Evolutionary conservation across 2,113 vertebrate genomes (phyloP).

Genomic region (Cochlearius cochlearius): DNA sequence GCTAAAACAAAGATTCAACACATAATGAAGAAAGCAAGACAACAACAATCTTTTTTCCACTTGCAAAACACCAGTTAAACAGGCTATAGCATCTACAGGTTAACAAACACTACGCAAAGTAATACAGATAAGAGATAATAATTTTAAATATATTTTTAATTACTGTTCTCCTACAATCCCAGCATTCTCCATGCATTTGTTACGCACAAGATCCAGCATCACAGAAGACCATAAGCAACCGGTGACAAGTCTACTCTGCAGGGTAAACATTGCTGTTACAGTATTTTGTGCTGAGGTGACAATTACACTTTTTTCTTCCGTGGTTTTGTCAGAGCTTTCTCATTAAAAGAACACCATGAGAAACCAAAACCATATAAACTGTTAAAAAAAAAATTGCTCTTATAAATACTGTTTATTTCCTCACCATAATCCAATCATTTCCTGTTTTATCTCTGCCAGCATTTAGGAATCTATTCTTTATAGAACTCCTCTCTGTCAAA

Average conservation of each 20-base stretch:
- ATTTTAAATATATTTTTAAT: not conserved
- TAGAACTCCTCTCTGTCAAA: not conserved
- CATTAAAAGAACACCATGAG: not conserved
- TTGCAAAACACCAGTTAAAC: not conserved
- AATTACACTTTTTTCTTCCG: not conserved
- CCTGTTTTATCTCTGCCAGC: not conserved
- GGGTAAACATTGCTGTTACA: not conserved
- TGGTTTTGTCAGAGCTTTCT: not conserved
- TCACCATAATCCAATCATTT: not conserved
- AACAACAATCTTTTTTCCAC: not conserved
- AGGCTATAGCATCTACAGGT: not conserved
- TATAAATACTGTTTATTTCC: not conserved
- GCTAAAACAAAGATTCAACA: slow-evolving; percentile 70
- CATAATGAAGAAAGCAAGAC: not conserved
- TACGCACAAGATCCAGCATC: not conserved
- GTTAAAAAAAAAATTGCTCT: not conserved
- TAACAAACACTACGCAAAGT: not conserved
- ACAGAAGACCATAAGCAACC: not conserved
- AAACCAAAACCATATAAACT: not conserved
- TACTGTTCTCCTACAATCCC: not conserved
- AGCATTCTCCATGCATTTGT: not conserved
- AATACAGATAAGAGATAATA: not conserved
- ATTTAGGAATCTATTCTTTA: not conserved
- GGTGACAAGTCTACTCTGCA: not conserved
- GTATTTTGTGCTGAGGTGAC: not conserved